These are phyloP conservation scores for Poliocrania exsul DNA, from an alignment of 2,797 vertebrate species.

Conservation along the genomic window DNA sequence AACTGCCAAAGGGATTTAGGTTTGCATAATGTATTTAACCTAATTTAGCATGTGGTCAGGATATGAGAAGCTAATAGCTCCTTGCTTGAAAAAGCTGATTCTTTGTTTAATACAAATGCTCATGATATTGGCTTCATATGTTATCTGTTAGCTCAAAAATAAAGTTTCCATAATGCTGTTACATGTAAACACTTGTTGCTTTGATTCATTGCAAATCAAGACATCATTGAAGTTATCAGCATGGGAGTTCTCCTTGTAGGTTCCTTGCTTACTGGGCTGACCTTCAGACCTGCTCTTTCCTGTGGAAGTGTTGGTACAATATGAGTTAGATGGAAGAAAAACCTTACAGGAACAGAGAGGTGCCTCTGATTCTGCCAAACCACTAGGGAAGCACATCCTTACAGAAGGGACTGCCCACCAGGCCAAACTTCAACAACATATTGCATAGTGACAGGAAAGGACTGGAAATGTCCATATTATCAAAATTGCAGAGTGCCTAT, in stretches of 20 bases:
- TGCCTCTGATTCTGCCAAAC: neutral
- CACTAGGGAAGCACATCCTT: rapidly evolving
- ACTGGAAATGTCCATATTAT: neutral
- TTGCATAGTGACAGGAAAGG: neutral
- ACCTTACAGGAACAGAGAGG: neutral
- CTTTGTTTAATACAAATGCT: neutral
- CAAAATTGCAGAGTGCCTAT: neutral
- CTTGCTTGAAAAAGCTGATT: neutral
- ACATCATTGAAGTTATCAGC: neutral
- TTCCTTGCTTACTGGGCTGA: neutral
- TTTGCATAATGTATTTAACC: conserved; percentile 2
- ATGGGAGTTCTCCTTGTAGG: neutral
- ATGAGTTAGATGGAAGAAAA: neutral
- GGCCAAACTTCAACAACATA: neutral
- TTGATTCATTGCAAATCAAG: neutral
- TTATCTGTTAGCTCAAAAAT: neutral
- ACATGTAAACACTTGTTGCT: neutral
- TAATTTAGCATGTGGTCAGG: neutral
- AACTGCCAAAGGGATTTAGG: conserved; percentile 36
- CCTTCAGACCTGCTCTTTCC: neutral
- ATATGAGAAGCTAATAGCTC: neutral
- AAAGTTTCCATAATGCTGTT: neutral
- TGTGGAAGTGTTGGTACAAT: neutral
- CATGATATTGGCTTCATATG: neutral
- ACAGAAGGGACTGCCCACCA: rapidly evolving